A percentile compares a stretch with the other conserved stretches of the same genome.
Evolutionary conservation across 2,113 vertebrate species (phyloP).

Genomic region (Mormoops blainvillei): DNA sequence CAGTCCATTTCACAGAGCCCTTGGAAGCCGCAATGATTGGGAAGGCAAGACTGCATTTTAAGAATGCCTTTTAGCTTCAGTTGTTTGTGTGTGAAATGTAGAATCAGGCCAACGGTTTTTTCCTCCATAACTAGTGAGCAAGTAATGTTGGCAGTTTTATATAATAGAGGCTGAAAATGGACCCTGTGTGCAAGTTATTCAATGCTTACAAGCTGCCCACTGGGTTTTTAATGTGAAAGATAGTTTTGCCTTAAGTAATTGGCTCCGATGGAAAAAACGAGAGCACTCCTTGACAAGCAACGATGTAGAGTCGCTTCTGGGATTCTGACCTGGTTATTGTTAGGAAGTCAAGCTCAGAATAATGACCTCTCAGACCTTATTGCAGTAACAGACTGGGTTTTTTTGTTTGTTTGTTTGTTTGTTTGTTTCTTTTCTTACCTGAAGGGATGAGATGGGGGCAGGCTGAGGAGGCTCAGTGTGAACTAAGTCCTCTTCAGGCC

Average conservation of each 20-base stretch:
- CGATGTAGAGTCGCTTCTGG: not conserved
- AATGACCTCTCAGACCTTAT: not conserved
- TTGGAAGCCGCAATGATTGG: not conserved
- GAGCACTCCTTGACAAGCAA: not conserved
- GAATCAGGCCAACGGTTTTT: not conserved
- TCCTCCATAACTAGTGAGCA: not conserved
- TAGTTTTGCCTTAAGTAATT: conserved; percentile 62
- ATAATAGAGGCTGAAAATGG: conserved; percentile 25
- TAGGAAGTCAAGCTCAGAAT: not conserved
- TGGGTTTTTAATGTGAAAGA: conserved; percentile 51
- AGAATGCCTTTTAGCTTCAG: not conserved
- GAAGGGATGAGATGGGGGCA: not conserved
- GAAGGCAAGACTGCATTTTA: not conserved
- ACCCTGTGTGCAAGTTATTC: conserved; percentile 7
- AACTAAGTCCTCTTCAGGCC: not conserved
- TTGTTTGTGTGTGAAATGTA: not conserved
- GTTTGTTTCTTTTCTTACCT: not conserved
- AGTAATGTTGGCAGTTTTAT: conserved; percentile 14
- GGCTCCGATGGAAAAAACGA: not conserved
- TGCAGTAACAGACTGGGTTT: not conserved
- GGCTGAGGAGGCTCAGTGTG: not conserved
- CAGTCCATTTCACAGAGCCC: not conserved
- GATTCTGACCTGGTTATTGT: not conserved
- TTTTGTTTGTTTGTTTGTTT: no score
- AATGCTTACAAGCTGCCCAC: conserved; percentile 42